phyloP scores from a whole-genome alignment of 2,797 vertebrate genomes.

The Sebastes kiyomatsui region DNA sequence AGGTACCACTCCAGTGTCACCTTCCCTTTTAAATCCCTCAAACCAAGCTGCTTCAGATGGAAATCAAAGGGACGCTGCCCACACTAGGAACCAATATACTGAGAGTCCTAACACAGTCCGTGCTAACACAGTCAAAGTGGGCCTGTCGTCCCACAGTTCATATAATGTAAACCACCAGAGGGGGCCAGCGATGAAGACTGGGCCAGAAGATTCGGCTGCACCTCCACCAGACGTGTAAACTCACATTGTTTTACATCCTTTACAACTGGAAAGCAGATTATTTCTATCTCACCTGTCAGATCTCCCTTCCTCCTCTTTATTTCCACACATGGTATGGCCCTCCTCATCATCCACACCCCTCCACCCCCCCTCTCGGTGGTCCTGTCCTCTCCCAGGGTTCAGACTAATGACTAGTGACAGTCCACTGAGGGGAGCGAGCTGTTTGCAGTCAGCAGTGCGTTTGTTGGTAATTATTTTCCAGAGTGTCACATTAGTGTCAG shows the following conservation, averaged over 20 bases:
- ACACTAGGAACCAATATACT: background rate
- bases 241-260: constrained; percentile 54
- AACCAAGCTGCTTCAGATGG: background rate
- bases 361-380: constrained; percentile 45
- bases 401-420: constrained; percentile 96
- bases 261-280: constrained; percentile 60
- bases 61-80: constrained; percentile 9
- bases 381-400: constrained; percentile 76
- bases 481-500: constrained; percentile 98
- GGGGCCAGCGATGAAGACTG: constrained; percentile 59
- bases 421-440: constrained; percentile 94
- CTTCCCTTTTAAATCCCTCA: background rate
- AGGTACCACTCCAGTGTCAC: background rate
- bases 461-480: constrained; percentile 99
- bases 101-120: background rate
- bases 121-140: constrained; percentile 17
- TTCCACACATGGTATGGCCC: constrained; percentile 41
- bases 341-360: constrained; percentile 27
- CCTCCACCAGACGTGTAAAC: background rate
- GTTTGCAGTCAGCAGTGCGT: constrained; percentile 96
- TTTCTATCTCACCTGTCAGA: constrained; percentile 58
- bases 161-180: constrained; percentile 67
- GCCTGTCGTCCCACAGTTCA: constrained; percentile 14
- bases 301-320: constrained; percentile 47
- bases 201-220: background rate